phyloP scores from a whole-genome alignment of 2,113 vertebrate species.

The Semicossyphus pulcher region DNA sequence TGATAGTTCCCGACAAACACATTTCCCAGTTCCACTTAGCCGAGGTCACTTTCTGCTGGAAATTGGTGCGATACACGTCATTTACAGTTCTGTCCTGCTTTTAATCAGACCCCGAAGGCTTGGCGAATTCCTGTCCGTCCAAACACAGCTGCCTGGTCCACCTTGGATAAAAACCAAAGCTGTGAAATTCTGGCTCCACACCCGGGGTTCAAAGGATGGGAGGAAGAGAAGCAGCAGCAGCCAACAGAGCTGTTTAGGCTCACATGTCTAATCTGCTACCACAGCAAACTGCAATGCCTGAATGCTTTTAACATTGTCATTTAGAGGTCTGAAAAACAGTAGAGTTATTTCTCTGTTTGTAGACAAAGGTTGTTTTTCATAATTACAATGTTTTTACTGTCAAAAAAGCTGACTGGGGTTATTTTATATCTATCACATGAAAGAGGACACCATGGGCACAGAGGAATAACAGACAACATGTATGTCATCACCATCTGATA shows the following conservation, averaged over 20 bases:
- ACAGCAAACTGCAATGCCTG: not conserved
- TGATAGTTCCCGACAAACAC: not conserved
- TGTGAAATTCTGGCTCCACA: constrained; percentile 26
- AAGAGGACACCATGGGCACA: not conserved
- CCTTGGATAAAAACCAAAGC: constrained; percentile 42
- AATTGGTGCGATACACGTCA: not conserved
- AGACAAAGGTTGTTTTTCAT: not conserved
- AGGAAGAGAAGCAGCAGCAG: constrained; percentile 1
- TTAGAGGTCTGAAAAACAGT: not conserved
- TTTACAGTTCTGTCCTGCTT: constrained; percentile 3
- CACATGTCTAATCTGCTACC: not conserved
- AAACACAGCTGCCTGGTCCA: constrained; percentile 59
- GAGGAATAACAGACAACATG: constrained; percentile 3
- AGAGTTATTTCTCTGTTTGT: not conserved
- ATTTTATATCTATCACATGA: constrained; percentile 11
- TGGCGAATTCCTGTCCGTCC: constrained; percentile 46
- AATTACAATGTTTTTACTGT: not conserved
- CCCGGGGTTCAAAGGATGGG: constrained; percentile 11
- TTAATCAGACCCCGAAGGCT: constrained; percentile 19
- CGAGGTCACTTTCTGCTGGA: not conserved
- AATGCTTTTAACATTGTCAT: not conserved
- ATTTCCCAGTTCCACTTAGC: not conserved
- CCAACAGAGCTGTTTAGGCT: constrained; percentile 1
- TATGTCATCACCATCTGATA: constrained; percentile 2
- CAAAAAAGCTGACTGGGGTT: not conserved